phyloP scores from a whole-genome alignment of 2,888 invertebrate genomes.

The Linyphia triangularis region DNA sequence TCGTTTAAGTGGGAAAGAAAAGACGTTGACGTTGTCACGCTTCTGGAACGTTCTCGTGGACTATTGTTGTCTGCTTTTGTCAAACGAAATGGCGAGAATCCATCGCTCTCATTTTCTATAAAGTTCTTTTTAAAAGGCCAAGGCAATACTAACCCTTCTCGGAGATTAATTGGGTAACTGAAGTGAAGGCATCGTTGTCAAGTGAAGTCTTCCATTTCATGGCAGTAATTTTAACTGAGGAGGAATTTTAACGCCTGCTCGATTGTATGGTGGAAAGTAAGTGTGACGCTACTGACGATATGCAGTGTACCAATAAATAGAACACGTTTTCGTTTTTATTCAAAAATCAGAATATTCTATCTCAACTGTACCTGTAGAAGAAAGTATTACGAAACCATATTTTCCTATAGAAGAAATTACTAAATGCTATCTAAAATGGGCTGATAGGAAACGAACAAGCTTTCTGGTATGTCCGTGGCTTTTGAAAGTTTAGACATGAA shows the following conservation, averaged over 20 bases:
- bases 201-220: constrained; percentile 16
- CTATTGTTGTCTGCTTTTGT: constrained; percentile 17
- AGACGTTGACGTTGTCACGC: not conserved
- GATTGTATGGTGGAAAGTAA: not conserved
- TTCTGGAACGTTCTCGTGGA: not conserved
- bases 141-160: not conserved
- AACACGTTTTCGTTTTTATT: not conserved
- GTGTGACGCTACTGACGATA: not conserved
- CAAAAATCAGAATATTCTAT: too few relatives aligned
- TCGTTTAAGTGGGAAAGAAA: constrained; percentile 1
- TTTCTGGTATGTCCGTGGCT: too few relatives aligned
- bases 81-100: not conserved
- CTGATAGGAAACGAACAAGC: too few relatives aligned
- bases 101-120: constrained; percentile 58
- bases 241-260: not conserved
- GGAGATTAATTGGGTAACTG: constrained; percentile 28
- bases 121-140: not conserved
- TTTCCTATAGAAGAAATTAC: too few relatives aligned
- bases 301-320: not conserved
- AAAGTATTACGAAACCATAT: too few relatives aligned
- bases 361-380: too few relatives aligned
- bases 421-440: too few relatives aligned
- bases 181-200: not conserved
- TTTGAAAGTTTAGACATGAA: too few relatives aligned
- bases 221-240: too few relatives aligned